Evolutionary conservation across 2,888 invertebrate genomes (phyloP).

Genomic region (Epirrhoe tristata): DNA sequence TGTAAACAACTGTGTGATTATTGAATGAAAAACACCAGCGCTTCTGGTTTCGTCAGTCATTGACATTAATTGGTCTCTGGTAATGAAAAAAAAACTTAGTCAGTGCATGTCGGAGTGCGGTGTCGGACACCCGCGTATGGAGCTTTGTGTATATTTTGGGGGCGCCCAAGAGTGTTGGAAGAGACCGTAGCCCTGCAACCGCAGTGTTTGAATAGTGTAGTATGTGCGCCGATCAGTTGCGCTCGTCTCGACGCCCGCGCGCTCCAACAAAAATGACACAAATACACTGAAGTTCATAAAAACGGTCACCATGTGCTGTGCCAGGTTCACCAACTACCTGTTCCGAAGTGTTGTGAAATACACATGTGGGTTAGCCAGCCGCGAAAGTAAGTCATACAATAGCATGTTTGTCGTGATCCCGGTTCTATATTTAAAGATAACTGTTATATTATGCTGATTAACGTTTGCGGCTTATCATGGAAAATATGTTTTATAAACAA

Average conservation of each 20-base stretch:
- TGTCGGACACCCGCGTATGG: constrained; percentile 55
- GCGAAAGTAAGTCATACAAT: constrained; percentile 74
- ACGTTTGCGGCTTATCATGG: constrained; percentile 51
- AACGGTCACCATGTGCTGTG: constrained; percentile 77
- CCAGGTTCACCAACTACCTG: constrained; percentile 75
- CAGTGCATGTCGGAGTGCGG: constrained; percentile 71
- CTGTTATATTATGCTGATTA: constrained; percentile 40
- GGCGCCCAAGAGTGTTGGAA: constrained; percentile 56
- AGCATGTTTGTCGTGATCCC: constrained; percentile 43
- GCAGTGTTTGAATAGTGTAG: constrained; percentile 64
- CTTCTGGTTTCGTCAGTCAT: constrained; percentile 75
- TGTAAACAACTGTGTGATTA: constrained; percentile 57
- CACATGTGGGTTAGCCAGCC: constrained; percentile 80
- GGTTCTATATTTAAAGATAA: constrained; percentile 60
- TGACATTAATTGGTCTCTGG: constrained; percentile 74
- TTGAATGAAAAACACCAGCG: constrained; percentile 65
- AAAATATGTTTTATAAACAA: constrained; percentile 40
- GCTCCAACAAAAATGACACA: constrained; percentile 70
- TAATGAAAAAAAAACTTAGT: constrained; percentile 71
- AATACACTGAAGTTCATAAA: constrained; percentile 60
- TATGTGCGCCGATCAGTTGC: constrained; percentile 71
- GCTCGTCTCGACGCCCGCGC: constrained; percentile 56
- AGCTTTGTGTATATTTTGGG: constrained; percentile 65
- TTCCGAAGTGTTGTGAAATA: constrained; percentile 81
- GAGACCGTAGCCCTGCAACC: constrained; percentile 54